Percentiles rank a stretch among this genome's conserved stretches.
These are phyloP conservation scores for Eupithecia insigniata DNA, from an alignment of 2,888 invertebrate species.

Conservation along the genomic window DNA sequence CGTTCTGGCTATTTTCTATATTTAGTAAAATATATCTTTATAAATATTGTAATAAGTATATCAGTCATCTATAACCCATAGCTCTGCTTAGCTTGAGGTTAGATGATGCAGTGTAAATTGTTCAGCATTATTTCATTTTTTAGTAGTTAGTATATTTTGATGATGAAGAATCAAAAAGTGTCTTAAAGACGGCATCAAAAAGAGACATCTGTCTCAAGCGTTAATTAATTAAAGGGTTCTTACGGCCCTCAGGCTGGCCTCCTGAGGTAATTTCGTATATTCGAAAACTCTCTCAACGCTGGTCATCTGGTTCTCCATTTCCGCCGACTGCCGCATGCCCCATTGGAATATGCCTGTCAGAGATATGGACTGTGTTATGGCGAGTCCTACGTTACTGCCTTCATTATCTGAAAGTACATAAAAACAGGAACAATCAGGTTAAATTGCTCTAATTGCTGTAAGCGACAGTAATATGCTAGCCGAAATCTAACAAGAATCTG, in stretches of 20 bases:
- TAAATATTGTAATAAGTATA: no score
- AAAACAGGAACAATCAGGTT: background rate
- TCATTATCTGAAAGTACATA: conserved; percentile 68
- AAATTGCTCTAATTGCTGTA: background rate
- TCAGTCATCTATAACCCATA: no score
- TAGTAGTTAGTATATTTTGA: no score
- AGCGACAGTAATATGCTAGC: background rate
- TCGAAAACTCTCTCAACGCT: conserved; percentile 92
- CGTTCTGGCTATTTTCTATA: no score
- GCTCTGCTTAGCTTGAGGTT: no score
- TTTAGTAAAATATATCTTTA: no score
- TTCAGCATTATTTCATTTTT: no score
- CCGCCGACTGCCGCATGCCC: conserved; percentile 95
- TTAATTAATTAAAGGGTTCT: conserved; percentile 29
- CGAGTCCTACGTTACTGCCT: conserved; percentile 85
- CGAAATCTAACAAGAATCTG: background rate
- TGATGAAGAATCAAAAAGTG: background rate
- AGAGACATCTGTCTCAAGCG: background rate
- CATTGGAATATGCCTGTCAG: conserved; percentile 87
- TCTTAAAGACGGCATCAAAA: background rate
- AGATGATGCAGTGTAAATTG: no score
- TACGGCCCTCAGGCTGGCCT: conserved; percentile 73
- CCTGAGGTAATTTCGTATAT: conserved; percentile 85
- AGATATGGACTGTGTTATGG: conserved; percentile 86
- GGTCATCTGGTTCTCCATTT: conserved; percentile 90